These are phyloP conservation scores for Tachysurus fulvidraco DNA, from an alignment of 2,113 vertebrate genomes.

Conservation along the genomic window DNA sequence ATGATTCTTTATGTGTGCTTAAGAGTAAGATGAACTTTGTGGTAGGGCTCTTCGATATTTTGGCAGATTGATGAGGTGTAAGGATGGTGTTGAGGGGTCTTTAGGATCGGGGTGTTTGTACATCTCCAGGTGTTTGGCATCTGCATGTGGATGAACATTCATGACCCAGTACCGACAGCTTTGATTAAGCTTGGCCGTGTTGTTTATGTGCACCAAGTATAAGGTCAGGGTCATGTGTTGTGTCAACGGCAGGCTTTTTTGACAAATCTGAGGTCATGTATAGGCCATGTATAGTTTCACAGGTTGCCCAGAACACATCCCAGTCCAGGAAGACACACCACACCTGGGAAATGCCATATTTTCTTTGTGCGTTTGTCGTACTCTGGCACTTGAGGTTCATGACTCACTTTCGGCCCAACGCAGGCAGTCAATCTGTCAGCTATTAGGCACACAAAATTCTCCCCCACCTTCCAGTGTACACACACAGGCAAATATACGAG, in stretches of 20 bases:
- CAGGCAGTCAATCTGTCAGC: constrained; percentile 44
- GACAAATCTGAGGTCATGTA: too few species aligned
- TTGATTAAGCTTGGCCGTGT: constrained; percentile 15
- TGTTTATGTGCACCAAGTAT: neutral
- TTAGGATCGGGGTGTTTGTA: neutral
- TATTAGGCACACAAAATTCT: constrained; percentile 32
- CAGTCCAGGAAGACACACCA: neutral
- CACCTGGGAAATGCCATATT: constrained; percentile 8
- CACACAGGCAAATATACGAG: constrained; percentile 40
- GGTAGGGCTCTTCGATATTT: neutral
- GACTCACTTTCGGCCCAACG: constrained; percentile 19
- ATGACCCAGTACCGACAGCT: neutral
- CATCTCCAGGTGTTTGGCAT: neutral
- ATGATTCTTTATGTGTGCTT: constrained; percentile 7
- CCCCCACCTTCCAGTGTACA: constrained; percentile 32
- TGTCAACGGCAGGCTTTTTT: constrained; percentile 5
- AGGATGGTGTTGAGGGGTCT: constrained; percentile 13
- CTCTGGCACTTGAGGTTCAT: constrained; percentile 14
- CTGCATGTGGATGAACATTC: neutral
- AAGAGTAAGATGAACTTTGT: neutral
- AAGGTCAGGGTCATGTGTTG: constrained; percentile 14
- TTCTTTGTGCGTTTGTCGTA: constrained; percentile 1
- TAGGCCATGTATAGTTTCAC: neutral
- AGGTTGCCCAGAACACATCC: neutral
- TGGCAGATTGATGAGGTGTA: constrained; percentile 18